Evolutionary conservation across 2,113 vertebrate genomes (phyloP).

Genomic region (Polypterus bichir): DNA sequence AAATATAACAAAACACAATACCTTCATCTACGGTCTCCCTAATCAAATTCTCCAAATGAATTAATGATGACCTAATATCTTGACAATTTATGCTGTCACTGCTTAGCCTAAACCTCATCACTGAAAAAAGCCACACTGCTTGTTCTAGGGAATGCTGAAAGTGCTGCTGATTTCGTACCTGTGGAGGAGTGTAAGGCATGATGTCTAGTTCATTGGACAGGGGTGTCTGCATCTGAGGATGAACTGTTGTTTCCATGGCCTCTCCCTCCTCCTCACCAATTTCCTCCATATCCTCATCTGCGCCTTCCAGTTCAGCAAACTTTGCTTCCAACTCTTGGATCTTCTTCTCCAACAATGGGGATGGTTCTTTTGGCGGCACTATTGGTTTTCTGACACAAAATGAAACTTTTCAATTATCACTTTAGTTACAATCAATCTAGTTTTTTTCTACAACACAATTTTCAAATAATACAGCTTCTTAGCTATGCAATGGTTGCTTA

Average conservation of each 20-base stretch:
- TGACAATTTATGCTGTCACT: no score
- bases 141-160: no score
- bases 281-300: constrained; percentile 89
- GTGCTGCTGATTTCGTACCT: constrained; percentile 50
- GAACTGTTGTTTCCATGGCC: constrained; percentile 63
- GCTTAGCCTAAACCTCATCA: no score
- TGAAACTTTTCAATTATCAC: not conserved
- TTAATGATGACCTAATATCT: no score
- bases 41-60: no score
- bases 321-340: constrained; percentile 93
- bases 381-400: constrained; percentile 74
- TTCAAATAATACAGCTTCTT: no score
- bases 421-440: not conserved
- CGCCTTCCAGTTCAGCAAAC: constrained; percentile 88
- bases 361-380: constrained; percentile 91
- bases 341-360: constrained; percentile 88
- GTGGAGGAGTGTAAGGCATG: constrained; percentile 83
- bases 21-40: no score
- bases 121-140: no score
- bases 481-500: no score
- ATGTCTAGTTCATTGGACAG: constrained; percentile 78
- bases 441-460: no score
- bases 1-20: no score
- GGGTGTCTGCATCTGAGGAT: constrained; percentile 74
- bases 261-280: constrained; percentile 90